These are phyloP conservation scores for Aphis craccivora DNA, from an alignment of 1,140 invertebrate species.

Conservation along the genomic window DNA sequence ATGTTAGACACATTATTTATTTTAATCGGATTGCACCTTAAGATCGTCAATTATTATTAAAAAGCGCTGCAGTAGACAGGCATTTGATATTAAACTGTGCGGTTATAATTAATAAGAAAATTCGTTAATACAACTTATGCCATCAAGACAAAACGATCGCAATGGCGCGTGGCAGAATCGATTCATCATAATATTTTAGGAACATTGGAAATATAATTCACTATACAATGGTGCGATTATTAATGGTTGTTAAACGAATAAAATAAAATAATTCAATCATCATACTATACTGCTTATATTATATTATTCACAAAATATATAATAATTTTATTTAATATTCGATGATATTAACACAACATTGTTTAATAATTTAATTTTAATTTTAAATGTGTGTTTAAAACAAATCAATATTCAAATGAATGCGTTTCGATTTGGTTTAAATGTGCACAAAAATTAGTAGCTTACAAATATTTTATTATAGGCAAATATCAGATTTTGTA, in stretches of 20 bases:
- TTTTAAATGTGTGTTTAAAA: neutral
- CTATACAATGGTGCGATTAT: neutral
- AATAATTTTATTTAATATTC: neutral
- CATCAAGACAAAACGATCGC: neutral
- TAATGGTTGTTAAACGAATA: neutral
- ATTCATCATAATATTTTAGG: neutral
- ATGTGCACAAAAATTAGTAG: neutral
- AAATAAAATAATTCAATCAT: neutral
- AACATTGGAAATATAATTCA: neutral
- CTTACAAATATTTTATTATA: neutral
- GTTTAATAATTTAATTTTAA: neutral
- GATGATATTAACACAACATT: neutral
- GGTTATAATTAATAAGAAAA: neutral
- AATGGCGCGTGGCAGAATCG: neutral
- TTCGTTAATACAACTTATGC: neutral
- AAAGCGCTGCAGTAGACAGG: neutral
- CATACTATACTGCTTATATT: neutral
- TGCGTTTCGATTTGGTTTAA: neutral
- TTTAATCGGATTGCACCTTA: neutral
- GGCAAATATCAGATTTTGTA: neutral
- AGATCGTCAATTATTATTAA: neutral
- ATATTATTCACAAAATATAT: neutral
- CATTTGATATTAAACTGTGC: neutral
- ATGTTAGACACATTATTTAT: neutral
- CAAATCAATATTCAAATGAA: neutral